Percentiles rank a stretch among this genome's conserved stretches.
Evolutionary conservation across 1,140 invertebrate species (phyloP).

Genomic region (Mylabris phalerata): DNA sequence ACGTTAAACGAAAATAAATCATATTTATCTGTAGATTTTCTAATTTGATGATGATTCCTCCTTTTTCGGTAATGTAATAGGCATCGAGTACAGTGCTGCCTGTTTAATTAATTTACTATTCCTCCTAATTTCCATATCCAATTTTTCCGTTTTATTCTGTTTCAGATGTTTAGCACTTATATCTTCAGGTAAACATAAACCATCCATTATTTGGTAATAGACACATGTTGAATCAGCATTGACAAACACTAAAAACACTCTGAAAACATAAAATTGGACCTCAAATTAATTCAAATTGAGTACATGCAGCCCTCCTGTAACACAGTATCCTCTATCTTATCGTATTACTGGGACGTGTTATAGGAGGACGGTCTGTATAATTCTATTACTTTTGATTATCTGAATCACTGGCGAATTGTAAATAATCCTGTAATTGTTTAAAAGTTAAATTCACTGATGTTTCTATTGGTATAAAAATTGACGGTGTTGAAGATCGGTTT

Average conservation of each 20-base stretch:
- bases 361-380: neutral
- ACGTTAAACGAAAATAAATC: conserved; percentile 10
- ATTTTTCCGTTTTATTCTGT: conserved; percentile 23
- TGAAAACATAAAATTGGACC: conserved; percentile 2
- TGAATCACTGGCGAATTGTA: neutral
- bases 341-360: no score
- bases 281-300: no score
- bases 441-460: conserved; percentile 25
- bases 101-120: conserved; percentile 24
- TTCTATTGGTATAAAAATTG: conserved; percentile 23
- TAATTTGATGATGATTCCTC: neutral
- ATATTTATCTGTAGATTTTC: conserved; percentile 13
- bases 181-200: conserved; percentile 21
- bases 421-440: conserved; percentile 23
- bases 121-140: conserved; percentile 27
- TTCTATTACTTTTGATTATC: neutral
- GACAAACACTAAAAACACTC: conserved; percentile 28
- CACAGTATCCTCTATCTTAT: no score
- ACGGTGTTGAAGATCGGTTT: conserved; percentile 16
- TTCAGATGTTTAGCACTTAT: conserved; percentile 22
- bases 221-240: conserved; percentile 35
- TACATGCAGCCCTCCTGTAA: no score
- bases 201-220: conserved; percentile 31
- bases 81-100: conserved; percentile 16
- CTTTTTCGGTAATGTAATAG: neutral